phyloP scores from a whole-genome alignment of 1,140 invertebrate genomes.

The Saccostrea cuccullata region DNA sequence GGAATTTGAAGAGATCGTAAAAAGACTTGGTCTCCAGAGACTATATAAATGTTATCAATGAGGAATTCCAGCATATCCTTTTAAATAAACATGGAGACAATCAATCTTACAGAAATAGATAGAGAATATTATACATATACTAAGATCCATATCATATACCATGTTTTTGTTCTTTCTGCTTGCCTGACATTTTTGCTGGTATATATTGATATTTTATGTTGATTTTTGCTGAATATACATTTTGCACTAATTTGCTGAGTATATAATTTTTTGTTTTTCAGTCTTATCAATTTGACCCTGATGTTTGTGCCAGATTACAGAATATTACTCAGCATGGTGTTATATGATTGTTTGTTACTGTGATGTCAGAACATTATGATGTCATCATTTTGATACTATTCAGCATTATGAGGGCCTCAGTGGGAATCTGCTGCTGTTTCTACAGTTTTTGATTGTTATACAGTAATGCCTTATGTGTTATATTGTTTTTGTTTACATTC shows the following conservation, averaged over 20 bases:
- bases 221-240: no score
- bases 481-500: not conserved
- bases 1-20: no score
- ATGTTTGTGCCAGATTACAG: conserved; percentile 74
- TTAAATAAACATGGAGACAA: no score
- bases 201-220: no score
- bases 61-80: no score
- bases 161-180: not conserved
- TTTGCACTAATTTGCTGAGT: no score
- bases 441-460: conserved; percentile 1
- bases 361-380: not conserved
- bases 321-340: conserved; percentile 74
- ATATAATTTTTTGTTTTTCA: conserved; percentile 57
- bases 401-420: conserved; percentile 21
- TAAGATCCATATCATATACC: not conserved
- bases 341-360: conserved; percentile 64
- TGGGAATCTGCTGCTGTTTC: not conserved
- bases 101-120: no score
- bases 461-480: not conserved
- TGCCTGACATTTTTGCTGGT: no score
- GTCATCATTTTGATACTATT: not conserved
- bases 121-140: not conserved
- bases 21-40: no score
- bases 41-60: no score
- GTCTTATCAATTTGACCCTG: conserved; percentile 74